Conservation (phyloP, 2,888 invertebrate species). For the Thalpophila matura region DNA sequence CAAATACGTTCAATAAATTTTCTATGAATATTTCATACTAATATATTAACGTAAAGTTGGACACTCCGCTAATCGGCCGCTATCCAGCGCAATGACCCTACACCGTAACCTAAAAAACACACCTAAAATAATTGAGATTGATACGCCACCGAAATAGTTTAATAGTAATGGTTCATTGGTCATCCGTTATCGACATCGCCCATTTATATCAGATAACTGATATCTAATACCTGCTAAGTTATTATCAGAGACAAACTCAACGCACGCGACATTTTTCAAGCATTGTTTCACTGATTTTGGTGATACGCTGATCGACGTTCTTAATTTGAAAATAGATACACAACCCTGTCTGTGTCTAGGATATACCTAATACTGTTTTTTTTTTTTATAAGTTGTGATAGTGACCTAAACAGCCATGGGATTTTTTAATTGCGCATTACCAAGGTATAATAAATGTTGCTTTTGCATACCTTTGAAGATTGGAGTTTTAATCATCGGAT, state of each 20-base stretch:
- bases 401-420: constrained; percentile 55
- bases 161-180: constrained; percentile 52
- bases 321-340: constrained; percentile 28
- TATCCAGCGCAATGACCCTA: no score
- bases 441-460: constrained; percentile 78
- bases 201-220: constrained; percentile 67
- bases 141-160: constrained; percentile 32
- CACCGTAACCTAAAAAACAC: constrained; percentile 32
- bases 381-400: constrained; percentile 8
- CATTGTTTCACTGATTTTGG: constrained; percentile 13
- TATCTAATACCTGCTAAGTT: constrained; percentile 34
- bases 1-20: no score
- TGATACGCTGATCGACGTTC: no score
- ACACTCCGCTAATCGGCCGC: no score
- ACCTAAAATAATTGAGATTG: constrained; percentile 35
- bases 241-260: constrained; percentile 49
- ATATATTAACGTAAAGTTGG: no score
- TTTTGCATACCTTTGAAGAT: constrained; percentile 78
- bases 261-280: constrained; percentile 17
- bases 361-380: not conserved
- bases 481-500: constrained; percentile 82
- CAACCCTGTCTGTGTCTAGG: constrained; percentile 4
- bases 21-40: no score
- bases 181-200: constrained; percentile 58
- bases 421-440: constrained; percentile 69